These are phyloP conservation scores for Agonopterix subpropinquella DNA, from an alignment of 2,888 invertebrate species.

Conservation along the genomic window DNA sequence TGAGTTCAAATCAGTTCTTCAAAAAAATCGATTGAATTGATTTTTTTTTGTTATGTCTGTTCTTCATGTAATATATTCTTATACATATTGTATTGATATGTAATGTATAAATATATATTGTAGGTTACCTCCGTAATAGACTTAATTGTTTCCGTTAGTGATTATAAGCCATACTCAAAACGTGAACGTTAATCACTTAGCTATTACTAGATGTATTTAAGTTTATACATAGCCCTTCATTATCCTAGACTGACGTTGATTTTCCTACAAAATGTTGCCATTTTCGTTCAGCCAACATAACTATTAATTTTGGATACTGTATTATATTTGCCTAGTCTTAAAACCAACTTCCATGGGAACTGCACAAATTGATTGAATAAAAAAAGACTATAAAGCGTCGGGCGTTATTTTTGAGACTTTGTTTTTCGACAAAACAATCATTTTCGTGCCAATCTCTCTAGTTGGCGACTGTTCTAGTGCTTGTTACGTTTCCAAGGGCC, in stretches of 20 bases:
- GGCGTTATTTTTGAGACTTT: constrained; percentile 50
- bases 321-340: constrained; percentile 28
- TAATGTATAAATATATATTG: constrained; percentile 56
- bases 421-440: constrained; percentile 26
- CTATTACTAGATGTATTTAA: constrained; percentile 23
- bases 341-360: constrained; percentile 55
- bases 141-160: constrained; percentile 62
- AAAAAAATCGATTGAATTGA: constrained; percentile 12
- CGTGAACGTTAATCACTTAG: constrained; percentile 59
- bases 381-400: constrained; percentile 31
- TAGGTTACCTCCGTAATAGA: constrained; percentile 47
- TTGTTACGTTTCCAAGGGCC: constrained; percentile 38
- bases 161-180: constrained; percentile 62
- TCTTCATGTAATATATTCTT: constrained; percentile 54
- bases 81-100: constrained; percentile 48
- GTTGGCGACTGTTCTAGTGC: constrained; percentile 17
- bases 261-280: constrained; percentile 20
- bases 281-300: constrained; percentile 25
- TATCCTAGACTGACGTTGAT: constrained; percentile 51
- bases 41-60: constrained; percentile 32
- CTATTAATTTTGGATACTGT: constrained; percentile 32
- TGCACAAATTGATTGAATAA: constrained; percentile 55
- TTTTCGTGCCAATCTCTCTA: constrained; percentile 38
- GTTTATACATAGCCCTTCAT: constrained; percentile 28
- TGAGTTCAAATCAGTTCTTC: constrained; percentile 48